phyloP scores from a whole-genome alignment of 2,797 vertebrate species.

The Petrocephalus schoutedeni region DNA sequence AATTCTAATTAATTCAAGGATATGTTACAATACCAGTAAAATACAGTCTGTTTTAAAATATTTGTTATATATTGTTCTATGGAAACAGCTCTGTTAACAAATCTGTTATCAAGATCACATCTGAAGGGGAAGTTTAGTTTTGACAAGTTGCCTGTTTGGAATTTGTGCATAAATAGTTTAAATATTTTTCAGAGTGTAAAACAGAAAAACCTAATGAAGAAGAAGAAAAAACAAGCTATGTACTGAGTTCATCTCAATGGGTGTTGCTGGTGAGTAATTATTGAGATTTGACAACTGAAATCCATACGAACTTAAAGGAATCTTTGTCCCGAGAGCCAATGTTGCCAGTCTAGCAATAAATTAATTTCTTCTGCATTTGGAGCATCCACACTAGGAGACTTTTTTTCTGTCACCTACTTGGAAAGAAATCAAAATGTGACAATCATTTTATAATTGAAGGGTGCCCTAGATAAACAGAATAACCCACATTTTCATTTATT shows the following conservation, averaged over 20 bases:
- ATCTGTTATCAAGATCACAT: neutral
- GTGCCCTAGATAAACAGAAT: slow-evolving; percentile 7
- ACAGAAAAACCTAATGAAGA: neutral
- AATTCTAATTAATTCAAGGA: neutral
- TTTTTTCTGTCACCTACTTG: slow-evolving; percentile 6
- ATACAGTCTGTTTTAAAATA: neutral
- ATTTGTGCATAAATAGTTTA: neutral
- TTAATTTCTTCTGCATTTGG: neutral
- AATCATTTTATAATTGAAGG: slow-evolving; percentile 12
- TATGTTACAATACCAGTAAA: neutral
- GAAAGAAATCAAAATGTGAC: slow-evolving; percentile 19
- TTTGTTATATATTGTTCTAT: neutral
- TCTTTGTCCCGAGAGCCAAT: neutral
- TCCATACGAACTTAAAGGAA: neutral
- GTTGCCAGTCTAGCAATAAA: neutral
- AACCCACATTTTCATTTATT: slow-evolving; percentile 22
- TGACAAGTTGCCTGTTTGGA: neutral
- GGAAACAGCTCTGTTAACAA: neutral
- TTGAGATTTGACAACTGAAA: neutral
- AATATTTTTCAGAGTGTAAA: neutral
- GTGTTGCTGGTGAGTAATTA: neutral
- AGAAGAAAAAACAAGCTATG: neutral
- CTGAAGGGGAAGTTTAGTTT: neutral
- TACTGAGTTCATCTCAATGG: neutral
- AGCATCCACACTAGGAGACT: neutral